A percentile compares a stretch with the other conserved stretches of the same genome.
phyloP scores from a whole-genome alignment of 2,888 invertebrate genomes.

The Xylocampa areola region DNA sequence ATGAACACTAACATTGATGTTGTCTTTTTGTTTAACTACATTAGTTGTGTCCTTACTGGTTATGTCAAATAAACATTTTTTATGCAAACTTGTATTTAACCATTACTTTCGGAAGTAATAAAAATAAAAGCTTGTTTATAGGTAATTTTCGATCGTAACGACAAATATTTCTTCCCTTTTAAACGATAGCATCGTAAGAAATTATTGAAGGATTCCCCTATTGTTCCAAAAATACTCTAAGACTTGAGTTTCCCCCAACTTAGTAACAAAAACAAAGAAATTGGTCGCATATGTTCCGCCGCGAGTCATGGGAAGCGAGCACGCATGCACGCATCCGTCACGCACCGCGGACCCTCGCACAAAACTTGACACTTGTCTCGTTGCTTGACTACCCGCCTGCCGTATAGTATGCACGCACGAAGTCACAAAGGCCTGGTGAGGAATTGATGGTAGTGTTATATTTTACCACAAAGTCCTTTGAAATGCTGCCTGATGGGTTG shows the following conservation, averaged over 20 bases:
- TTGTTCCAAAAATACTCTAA: slow-evolving; percentile 14
- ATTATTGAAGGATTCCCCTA: slow-evolving; percentile 6
- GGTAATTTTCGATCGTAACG: background rate
- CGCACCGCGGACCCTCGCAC: slow-evolving; percentile 25
- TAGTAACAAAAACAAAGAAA: slow-evolving; percentile 25
- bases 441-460: too few relatives aligned
- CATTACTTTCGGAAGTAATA: too few relatives aligned
- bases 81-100: too few relatives aligned
- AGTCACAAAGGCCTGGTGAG: background rate
- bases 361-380: slow-evolving; percentile 18
- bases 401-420: background rate
- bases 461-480: too few relatives aligned
- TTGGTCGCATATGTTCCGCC: slow-evolving; percentile 27
- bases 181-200: slow-evolving; percentile 11
- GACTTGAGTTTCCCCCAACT: slow-evolving; percentile 12
- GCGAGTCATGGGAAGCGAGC: slow-evolving; percentile 59
- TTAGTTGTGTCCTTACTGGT: too few relatives aligned
- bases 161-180: background rate
- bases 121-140: too few relatives aligned
- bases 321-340: slow-evolving; percentile 44
- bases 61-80: too few relatives aligned
- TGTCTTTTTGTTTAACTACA: too few relatives aligned
- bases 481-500: too few relatives aligned
- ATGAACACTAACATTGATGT: too few relatives aligned
- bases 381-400: slow-evolving; percentile 6